Evolutionary conservation across 1,140 invertebrate species (phyloP), one percentile per base, ranked within the genome.

Genomic region (Aphaenogaster rudis): DNA sequence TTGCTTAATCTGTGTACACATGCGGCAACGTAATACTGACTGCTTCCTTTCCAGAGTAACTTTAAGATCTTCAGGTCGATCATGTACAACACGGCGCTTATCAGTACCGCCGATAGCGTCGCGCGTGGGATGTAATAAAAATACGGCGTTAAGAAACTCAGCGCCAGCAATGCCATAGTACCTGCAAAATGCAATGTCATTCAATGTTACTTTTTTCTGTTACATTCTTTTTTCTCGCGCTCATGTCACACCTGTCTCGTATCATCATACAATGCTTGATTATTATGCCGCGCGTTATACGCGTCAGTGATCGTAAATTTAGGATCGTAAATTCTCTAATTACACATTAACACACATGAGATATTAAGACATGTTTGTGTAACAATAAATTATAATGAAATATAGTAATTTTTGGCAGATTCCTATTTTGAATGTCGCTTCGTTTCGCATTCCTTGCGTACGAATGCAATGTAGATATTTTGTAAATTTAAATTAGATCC

Each of bases 121-220:
- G 97, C 95, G 91, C 97, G 96, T 1, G 97, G 97, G 90, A 98
- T 97, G 77, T 96, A 97, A 88, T 96, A 96, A 93, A 97, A 98
- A 88, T 97, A 97, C 0, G 97, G 97, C 0, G 97, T 97, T 2
- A 98, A 93, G 87, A 97, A 97, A 57, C 96, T 96, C 6, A 97
- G 89, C 0, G 97, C 96, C 6, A 97, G 72, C 3, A 97, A 90
- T 8, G 97, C 96, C 92, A 97, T 94, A 6, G 93, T 92, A 57
- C 96, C 97, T 96, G 89, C 54, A 94, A 96, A 2, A 15, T 0
- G 13, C 6, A 69, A 69, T 69, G 21, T 69, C 42, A 50, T 67
- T 6, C 39, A 45, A 28, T 17, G 3, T 39, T 64, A 64, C 5
- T 64, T 66, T 66, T 66, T 28, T 28, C 28, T 42, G 6, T 69